Base-by-base conservation (phyloP, 2,113 vertebrate genomes). In the Lophochroa leadbeateri region DNA sequence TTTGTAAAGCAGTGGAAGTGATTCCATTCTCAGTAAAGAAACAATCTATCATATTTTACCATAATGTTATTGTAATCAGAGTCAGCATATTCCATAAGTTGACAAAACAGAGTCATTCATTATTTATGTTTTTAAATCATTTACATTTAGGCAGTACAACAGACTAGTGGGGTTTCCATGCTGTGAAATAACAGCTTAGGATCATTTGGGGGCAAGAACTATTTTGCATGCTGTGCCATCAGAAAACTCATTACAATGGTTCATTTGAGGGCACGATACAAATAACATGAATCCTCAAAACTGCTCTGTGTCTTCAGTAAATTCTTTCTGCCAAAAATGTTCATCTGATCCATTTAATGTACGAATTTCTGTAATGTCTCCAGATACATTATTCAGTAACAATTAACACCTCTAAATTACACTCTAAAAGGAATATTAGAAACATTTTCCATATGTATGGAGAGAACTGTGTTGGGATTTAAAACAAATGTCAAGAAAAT, bases 401-500 rank as follows among this genome's bases (percentile, higher is more conserved):
- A 71, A 85, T 92, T 93, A 89, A 72, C 55, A 91, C 50, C 63
- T 91, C 27, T 57, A 65, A 83, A 91, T 41, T 71, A 20, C 49
- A 17, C 53, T 83, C 37, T 68, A 2, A 20, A 72, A 74, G 69
- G n/a, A 82, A 18, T 41, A 65, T 52, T 76, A 46, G 37, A 79
- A 84, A 72, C 1, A 47, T 81, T 83, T 80, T 74, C 25, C 31
- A 9, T 17, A 16, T 23, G 21, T 53, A 17, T 15, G 6, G 12
- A 52, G 5, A 79, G 23, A 79, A 90, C 37, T 69, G 15, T 76
- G 21, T 33, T 86, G 65, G 24, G 49, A 69, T 90, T 95, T 92
- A 74, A 95, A 94, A 79, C 10, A 90, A 92, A 87, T n/a, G 31
- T 67, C 57, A 91, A 53, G 75, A 86, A 95, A 91, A 89, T 92